A percentile compares a stretch with the other conserved stretches of the same genome.
These are phyloP conservation scores for Drosophila nigromelanica DNA, from an alignment of 1,140 invertebrate species.

Conservation along the genomic window DNA sequence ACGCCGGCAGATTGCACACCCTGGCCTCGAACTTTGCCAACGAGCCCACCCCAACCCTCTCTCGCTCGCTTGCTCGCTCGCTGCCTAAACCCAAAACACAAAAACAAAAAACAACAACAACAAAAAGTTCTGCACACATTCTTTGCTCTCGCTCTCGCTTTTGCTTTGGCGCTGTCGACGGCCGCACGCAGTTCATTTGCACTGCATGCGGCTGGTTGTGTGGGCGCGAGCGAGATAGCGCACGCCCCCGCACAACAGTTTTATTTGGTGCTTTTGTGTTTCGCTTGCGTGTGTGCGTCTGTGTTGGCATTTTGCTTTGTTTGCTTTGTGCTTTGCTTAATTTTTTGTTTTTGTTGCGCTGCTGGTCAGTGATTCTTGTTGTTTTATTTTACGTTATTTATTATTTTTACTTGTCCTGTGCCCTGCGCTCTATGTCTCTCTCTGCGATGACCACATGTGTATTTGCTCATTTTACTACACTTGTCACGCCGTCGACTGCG, in stretches of 20 bases:
- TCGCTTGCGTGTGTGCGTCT: constrained; percentile 26
- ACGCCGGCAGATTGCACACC: constrained; percentile 37
- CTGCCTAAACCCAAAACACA: constrained; percentile 4
- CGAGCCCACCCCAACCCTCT: constrained; percentile 6
- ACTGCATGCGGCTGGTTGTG: background rate
- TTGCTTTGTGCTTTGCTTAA: constrained; percentile 59
- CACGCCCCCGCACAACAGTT: constrained; percentile 62
- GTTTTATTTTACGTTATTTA: constrained; percentile 6
- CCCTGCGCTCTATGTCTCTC: constrained; percentile 30
- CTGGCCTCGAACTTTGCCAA: constrained; percentile 32
- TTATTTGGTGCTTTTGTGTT: constrained; percentile 26
- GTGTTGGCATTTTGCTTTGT: constrained; percentile 63
- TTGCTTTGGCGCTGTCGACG: background rate
- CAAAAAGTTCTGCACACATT: constrained; percentile 41
- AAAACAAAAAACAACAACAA: constrained; percentile 8
- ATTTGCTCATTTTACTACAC: constrained; percentile 66
- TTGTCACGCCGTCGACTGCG: constrained; percentile 64
- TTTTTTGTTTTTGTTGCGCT: constrained; percentile 41
- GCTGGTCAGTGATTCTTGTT: constrained; percentile 57
- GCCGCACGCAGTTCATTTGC: constrained; percentile 42
- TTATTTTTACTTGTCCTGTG: constrained; percentile 24
- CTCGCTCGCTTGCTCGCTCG: background rate
- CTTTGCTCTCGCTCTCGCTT: constrained; percentile 26
- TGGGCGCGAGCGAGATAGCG: constrained; percentile 49
- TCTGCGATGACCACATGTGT: constrained; percentile 1